phyloP scores from a whole-genome alignment of 2,797 vertebrate species.

The Cossypha niveicapilla region DNA sequence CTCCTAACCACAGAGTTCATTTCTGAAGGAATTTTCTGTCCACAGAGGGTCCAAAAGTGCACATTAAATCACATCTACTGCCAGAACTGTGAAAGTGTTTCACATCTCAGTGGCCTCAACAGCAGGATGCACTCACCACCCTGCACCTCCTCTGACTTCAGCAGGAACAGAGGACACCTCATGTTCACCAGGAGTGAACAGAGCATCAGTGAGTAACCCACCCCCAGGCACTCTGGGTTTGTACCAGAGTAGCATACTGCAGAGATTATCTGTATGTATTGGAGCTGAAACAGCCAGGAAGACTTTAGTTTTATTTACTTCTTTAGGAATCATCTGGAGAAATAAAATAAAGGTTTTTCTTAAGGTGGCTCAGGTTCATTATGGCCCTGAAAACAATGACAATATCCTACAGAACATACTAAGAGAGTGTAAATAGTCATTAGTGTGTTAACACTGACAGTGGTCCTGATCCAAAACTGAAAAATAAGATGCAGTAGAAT shows the following conservation, averaged over 20 bases:
- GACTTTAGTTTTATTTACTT: not conserved
- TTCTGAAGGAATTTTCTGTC: not conserved
- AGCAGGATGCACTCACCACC: not conserved
- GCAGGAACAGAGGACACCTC: not conserved
- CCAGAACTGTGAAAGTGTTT: not conserved
- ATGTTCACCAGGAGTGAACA: not conserved
- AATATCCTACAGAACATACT: not conserved
- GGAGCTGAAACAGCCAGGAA: not conserved
- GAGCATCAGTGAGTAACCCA: not conserved
- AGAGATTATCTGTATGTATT: not conserved
- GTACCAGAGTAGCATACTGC: not conserved
- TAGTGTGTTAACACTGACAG: not conserved
- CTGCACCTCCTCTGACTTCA: not conserved
- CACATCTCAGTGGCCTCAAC: not conserved
- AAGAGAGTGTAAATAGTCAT: not conserved
- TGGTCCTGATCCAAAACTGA: not conserved
- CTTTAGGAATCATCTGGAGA: not conserved
- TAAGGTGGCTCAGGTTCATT: not conserved
- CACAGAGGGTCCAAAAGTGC: not conserved
- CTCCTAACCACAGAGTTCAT: not conserved
- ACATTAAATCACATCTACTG: not conserved
- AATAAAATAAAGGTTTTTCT: not conserved
- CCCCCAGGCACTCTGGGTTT: not conserved
- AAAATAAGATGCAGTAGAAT: not conserved
- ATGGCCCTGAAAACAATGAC: not conserved